These are phyloP conservation scores for Zootermopsis nevadensis DNA, from an alignment of 2,888 invertebrate genomes.

Conservation along the genomic window DNA sequence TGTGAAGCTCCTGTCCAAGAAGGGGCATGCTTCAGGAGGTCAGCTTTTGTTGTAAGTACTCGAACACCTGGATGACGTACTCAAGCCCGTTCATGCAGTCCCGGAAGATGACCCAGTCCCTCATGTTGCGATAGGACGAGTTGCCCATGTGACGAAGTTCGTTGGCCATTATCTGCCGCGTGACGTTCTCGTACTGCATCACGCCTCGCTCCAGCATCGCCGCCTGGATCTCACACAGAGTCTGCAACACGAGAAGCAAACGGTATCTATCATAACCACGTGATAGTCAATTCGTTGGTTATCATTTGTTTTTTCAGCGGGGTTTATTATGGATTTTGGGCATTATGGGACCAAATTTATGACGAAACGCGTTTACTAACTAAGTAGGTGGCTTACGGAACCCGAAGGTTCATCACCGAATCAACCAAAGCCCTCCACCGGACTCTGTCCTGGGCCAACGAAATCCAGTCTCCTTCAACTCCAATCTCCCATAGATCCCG, in stretches of 20 bases:
- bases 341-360: too few relatives aligned
- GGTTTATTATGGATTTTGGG: too few relatives aligned
- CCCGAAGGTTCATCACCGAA: too few relatives aligned
- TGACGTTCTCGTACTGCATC: constrained; percentile 64
- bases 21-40: constrained; percentile 57
- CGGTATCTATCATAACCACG: too few relatives aligned
- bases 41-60: constrained; percentile 59
- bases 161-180: constrained; percentile 63
- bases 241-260: constrained; percentile 58
- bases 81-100: constrained; percentile 73
- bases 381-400: too few relatives aligned
- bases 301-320: too few relatives aligned
- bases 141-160: constrained; percentile 60
- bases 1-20: constrained; percentile 22
- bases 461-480: too few relatives aligned
- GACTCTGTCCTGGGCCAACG: too few relatives aligned
- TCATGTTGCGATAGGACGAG: constrained; percentile 64
- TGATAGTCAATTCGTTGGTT: too few relatives aligned
- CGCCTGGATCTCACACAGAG: constrained; percentile 77
- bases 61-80: constrained; percentile 67
- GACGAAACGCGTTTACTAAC: too few relatives aligned
- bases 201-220: constrained; percentile 67
- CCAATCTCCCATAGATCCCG: too few relatives aligned
- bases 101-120: constrained; percentile 73
- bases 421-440: too few relatives aligned